These are phyloP conservation scores for Lordiphosa fenestrarum DNA, from an alignment of 2,888 invertebrate species.

Conservation along the genomic window DNA sequence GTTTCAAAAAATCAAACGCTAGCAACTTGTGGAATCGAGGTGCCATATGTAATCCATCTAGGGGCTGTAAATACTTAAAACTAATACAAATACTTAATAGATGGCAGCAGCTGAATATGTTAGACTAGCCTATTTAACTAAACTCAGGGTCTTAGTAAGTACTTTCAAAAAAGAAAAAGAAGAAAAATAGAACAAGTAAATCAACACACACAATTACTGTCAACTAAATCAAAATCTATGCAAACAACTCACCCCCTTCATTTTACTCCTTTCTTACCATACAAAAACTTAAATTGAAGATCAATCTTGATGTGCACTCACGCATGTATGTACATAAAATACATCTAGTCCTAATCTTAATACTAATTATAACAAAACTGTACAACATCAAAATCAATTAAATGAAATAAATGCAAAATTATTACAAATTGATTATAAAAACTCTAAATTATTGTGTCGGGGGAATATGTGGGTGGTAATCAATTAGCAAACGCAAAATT, in stretches of 20 bases:
- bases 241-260: conserved; percentile 12
- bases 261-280: too few relatives aligned
- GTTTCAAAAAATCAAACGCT: conserved; percentile 53
- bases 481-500: too few relatives aligned
- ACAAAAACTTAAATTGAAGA: conserved; percentile 39
- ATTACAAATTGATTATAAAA: conserved; percentile 12
- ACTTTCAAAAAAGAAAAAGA: conserved; percentile 41
- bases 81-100: conserved; percentile 14
- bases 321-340: conserved; percentile 27
- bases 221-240: conserved; percentile 53
- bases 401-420: conserved; percentile 46
- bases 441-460: too few relatives aligned
- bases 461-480: too few relatives aligned
- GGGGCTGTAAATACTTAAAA: conserved; percentile 44
- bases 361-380: conserved; percentile 59
- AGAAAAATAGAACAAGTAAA: conserved; percentile 18
- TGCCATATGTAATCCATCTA: conserved; percentile 35
- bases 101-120: conserved; percentile 35
- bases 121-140: conserved; percentile 52
- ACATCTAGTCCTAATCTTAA: conserved; percentile 72
- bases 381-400: conserved; percentile 55
- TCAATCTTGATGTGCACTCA: conserved; percentile 56
- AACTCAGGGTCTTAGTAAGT: conserved; percentile 61
- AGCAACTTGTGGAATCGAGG: conserved; percentile 43
- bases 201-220: conserved; percentile 10